A percentile compares a stretch with the other conserved stretches of the same genome.
Evolutionary conservation across 2,113 vertebrate species (phyloP).

Genomic region (Eulemur macaco): DNA sequence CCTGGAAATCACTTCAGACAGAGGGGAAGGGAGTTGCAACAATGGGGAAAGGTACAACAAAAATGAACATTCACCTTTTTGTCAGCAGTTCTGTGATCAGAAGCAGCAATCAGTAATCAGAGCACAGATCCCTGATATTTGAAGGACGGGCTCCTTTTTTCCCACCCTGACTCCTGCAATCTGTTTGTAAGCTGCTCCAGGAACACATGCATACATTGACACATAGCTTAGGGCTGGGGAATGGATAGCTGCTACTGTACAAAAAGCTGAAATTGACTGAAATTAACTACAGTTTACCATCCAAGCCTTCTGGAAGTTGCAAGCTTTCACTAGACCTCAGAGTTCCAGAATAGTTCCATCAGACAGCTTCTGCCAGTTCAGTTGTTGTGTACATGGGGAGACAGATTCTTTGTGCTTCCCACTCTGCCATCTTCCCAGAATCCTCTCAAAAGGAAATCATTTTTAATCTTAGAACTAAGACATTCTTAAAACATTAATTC

Average conservation of each 20-base stretch:
- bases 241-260: not conserved
- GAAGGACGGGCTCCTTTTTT: not conserved
- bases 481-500: not conserved
- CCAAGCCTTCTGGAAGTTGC: not conserved
- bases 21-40: not conserved
- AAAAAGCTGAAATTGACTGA: too few species aligned
- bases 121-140: not conserved
- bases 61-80: not conserved
- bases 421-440: not conserved
- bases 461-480: not conserved
- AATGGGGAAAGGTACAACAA: not conserved
- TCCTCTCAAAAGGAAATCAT: not conserved
- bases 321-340: not conserved
- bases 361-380: not conserved
- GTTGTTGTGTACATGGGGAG: not conserved
- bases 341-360: not conserved
- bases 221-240: not conserved
- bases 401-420: not conserved
- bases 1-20: too few species aligned
- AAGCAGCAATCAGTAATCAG: not conserved
- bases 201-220: not conserved
- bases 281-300: not conserved
- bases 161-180: not conserved
- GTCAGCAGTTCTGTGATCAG: not conserved
- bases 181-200: not conserved